Base-by-base conservation (phyloP, 1,140 invertebrate species). In the Drosophila tristis region DNA sequence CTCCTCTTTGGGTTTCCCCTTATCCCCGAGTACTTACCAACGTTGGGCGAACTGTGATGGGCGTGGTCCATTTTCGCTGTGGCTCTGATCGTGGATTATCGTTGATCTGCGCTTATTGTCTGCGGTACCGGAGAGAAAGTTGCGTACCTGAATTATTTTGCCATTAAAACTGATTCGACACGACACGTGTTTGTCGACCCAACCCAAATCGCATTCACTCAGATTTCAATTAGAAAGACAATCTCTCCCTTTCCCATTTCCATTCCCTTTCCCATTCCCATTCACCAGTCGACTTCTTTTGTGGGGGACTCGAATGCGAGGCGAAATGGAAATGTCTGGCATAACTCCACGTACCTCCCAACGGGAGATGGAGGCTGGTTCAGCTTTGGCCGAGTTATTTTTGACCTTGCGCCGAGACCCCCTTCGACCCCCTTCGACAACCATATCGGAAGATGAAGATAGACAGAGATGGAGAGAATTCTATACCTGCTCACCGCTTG, bases 31-130 rank as follows among this genome's bases (percentile, higher is more conserved):
- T 9, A 90, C 87, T 68, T 49, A 91, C 90, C 90, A 44, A 85
- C 79, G 65, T 55, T 71, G 31, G 71, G 64, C 47, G 77, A 63
- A 62, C 48, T 63, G 51, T 90, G 90, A 20, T 84, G 76, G 25
- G 79, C 73, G 64, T 91, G 90, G 64, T 91, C 90, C 90, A 91
- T 91, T 42, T 49, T 23, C 61, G 20, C 20, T 57, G 48, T 47
- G 42, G 4, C n/a, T 67, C 15, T 31, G 16, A 13, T 16, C 11
- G 25, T 20, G 43, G 9, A 15, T 4, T 13, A 39, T 39, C 35
- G 35, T 39, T 39, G 13, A 62, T 62, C 31, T 56, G 51, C 31
- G 71, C 15, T 54, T 56, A 75, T 66, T 75, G 49, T 6, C 72
- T 75, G 61, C 35, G 71, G 29, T 43, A 45, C 20, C 26, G 9